Evolutionary conservation across 2,888 invertebrate species (phyloP).

Genomic region (Fragum whitleyi): DNA sequence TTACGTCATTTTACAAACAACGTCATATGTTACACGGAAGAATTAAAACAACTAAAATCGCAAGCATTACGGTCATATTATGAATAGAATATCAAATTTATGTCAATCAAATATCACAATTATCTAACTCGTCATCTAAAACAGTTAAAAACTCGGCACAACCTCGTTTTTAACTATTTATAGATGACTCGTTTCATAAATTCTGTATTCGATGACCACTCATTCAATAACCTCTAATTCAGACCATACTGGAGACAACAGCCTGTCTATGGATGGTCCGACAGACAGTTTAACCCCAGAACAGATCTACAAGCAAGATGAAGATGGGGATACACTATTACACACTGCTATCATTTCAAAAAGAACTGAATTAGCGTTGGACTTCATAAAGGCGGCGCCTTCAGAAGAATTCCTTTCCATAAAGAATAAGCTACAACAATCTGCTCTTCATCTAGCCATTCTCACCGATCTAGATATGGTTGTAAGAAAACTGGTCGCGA

Average conservation of each 20-base stretch:
- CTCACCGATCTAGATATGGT: constrained; percentile 28
- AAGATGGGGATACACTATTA: constrained; percentile 52
- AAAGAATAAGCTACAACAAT: constrained; percentile 31
- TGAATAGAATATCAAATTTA: too few species aligned
- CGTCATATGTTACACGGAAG: too few species aligned
- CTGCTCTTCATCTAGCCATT: constrained; percentile 35
- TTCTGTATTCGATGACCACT: too few species aligned
- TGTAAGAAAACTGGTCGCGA: constrained; percentile 20
- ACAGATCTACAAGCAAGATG: constrained; percentile 37
- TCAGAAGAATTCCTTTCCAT: not conserved
- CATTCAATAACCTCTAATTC: too few species aligned
- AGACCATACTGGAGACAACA: not conserved
- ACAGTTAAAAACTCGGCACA: too few species aligned
- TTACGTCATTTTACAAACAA: too few species aligned
- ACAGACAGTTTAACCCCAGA: constrained; percentile 8
- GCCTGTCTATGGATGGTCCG: not conserved
- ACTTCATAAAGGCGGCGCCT: constrained; percentile 12
- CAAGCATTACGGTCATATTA: too few species aligned
- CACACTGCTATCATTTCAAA: constrained; percentile 47
- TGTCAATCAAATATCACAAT: too few species aligned
- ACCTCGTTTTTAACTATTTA: too few species aligned
- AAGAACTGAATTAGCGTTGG: not conserved
- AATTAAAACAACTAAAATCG: too few species aligned
- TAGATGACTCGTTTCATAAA: too few species aligned
- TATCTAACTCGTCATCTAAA: too few species aligned